Conservation (phyloP, 1,140 invertebrate genomes). For the Sarcophaga bullata region DNA sequence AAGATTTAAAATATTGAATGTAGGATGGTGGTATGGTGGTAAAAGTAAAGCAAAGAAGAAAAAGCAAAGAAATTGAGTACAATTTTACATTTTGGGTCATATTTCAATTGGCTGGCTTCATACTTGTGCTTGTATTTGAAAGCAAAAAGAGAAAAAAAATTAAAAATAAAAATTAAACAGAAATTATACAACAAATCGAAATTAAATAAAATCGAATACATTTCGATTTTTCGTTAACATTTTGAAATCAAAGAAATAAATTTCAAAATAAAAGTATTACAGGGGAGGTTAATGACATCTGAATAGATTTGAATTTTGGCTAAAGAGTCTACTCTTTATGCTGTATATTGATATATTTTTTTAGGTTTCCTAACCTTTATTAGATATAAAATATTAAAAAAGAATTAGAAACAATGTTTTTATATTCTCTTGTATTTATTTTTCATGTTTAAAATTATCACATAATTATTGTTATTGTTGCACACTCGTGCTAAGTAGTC, state of each 20-base stretch:
- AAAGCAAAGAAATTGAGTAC: constrained; percentile 25
- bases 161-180: background rate
- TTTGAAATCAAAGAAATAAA: background rate
- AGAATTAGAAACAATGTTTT: too few relatives aligned
- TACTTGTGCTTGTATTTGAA: background rate
- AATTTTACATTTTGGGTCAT: constrained; percentile 43
- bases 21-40: background rate
- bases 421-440: background rate
- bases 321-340: background rate
- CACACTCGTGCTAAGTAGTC: too few relatives aligned
- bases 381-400: background rate
- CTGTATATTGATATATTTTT: background rate
- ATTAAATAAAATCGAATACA: background rate
- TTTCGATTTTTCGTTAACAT: too few relatives aligned
- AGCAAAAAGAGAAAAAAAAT: background rate
- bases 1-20: too few relatives aligned
- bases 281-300: background rate
- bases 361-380: constrained; percentile 7
- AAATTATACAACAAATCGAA: background rate
- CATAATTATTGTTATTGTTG: background rate
- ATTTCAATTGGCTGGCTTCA: constrained; percentile 44
- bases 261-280: background rate
- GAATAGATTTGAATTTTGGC: background rate
- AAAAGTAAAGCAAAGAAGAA: background rate
- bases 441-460: background rate